phyloP scores from a whole-genome alignment of 2,888 invertebrate species.

The Pogonocherus hispidulus region DNA sequence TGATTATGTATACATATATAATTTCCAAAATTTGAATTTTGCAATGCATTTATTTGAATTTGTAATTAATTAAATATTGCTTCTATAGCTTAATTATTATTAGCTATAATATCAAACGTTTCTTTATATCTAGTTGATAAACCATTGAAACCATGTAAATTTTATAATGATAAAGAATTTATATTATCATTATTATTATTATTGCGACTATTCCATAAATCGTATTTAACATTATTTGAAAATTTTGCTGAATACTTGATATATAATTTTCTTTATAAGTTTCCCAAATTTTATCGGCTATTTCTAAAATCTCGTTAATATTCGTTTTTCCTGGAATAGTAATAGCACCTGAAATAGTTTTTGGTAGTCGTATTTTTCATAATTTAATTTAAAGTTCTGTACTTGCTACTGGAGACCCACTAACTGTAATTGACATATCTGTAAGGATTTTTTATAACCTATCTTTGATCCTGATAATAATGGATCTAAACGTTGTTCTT shows the following conservation, averaged over 20 bases:
- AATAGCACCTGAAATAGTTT: neutral
- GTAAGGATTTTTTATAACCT: neutral
- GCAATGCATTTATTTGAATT: neutral
- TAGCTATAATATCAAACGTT: neutral
- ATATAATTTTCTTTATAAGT: neutral
- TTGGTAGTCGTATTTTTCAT: neutral
- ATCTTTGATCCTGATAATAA: too few species aligned
- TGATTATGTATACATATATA: too few species aligned
- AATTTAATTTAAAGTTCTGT: neutral
- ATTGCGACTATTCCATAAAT: too few species aligned
- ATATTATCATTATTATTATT: neutral
- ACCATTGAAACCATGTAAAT: neutral
- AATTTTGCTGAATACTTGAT: neutral
- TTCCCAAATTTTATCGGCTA: neutral
- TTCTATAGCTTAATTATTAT: neutral
- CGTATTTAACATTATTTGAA: neutral
- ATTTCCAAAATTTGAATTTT: neutral
- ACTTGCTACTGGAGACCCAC: neutral
- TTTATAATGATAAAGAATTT: neutral
- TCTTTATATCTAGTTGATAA: neutral
- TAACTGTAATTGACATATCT: neutral
- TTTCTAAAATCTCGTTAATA: neutral
- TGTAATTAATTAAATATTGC: neutral
- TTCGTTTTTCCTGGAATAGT: neutral
- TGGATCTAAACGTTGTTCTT: too few species aligned